Conservation (phyloP, 2,888 invertebrate species). For the Abrostola triplasia region DNA sequence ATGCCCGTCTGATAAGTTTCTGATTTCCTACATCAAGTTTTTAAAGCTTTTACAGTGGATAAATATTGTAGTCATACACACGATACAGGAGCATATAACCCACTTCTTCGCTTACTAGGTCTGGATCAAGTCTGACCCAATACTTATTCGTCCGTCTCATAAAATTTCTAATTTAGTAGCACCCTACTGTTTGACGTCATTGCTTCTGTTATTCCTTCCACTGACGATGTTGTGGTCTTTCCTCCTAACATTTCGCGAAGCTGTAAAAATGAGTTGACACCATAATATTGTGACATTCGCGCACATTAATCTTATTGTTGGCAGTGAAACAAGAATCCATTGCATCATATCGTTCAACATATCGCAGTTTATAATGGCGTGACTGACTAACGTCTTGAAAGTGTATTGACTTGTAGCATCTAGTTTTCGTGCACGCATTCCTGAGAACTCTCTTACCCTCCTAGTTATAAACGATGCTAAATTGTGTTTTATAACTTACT, state of each 20-base stretch:
- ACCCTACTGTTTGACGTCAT: constrained; percentile 1
- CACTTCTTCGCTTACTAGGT: too few species aligned
- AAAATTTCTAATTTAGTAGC: too few species aligned
- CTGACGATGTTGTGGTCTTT: constrained; percentile 16
- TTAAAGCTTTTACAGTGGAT: too few species aligned
- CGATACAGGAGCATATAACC: too few species aligned
- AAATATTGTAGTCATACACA: too few species aligned
- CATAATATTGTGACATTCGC: constrained; percentile 53
- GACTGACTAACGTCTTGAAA: constrained; percentile 25
- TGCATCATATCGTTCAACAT: constrained; percentile 57
- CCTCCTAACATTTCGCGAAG: constrained; percentile 30
- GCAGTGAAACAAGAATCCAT: constrained; percentile 66
- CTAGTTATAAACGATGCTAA: too few species aligned
- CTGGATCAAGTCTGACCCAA: too few species aligned
- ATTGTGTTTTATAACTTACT: too few species aligned
- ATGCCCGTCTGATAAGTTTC: too few species aligned
- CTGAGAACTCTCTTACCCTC: neutral
- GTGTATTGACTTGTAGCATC: constrained; percentile 15
- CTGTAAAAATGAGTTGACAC: constrained; percentile 38
- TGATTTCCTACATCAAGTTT: too few species aligned
- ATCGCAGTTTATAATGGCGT: constrained; percentile 34
- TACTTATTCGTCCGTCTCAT: too few species aligned
- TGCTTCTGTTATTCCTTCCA: neutral
- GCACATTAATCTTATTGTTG: constrained; percentile 58
- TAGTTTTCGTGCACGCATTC: constrained; percentile 8